A percentile compares a stretch with the other conserved stretches of the same genome.
Conservation (phyloP, 2,113 vertebrate species). For the Balaenoptera acutorostrata region DNA sequence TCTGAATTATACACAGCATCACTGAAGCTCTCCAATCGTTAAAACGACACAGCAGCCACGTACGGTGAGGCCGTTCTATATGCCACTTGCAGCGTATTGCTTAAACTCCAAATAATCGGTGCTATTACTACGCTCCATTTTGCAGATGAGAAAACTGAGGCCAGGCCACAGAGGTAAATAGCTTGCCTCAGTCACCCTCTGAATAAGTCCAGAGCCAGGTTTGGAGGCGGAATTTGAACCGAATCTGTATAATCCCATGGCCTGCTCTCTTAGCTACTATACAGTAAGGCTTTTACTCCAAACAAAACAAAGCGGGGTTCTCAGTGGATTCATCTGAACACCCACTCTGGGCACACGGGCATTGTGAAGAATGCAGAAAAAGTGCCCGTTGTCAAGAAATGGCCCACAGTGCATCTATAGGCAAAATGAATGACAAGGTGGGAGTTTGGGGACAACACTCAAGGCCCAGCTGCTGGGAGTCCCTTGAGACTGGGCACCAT, state of each 20-base stretch:
- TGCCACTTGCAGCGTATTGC: neutral
- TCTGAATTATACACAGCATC: neutral
- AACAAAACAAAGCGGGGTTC: neutral
- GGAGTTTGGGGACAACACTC: neutral
- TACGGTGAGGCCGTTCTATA: neutral
- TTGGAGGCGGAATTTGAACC: neutral
- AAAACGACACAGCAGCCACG: neutral
- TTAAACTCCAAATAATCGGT: neutral
- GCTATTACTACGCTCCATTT: neutral
- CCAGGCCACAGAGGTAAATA: neutral
- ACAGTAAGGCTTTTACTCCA: neutral
- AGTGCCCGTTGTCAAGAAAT: accelerated
- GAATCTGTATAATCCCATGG: neutral
- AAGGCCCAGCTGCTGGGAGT: neutral
- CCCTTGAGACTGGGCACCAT: neutral
- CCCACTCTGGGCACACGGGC: neutral
- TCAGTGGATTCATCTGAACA: neutral
- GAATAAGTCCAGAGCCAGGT: neutral
- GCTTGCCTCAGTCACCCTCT: neutral
- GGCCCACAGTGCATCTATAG: neutral
- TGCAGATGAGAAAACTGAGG: neutral
- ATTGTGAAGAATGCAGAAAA: neutral
- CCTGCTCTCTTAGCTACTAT: neutral
- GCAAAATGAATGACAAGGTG: neutral
- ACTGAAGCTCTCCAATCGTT: neutral